Evolutionary conservation across 1,140 invertebrate species (phyloP), one percentile per base, ranked within the genome.

Genomic region (Diachasma alloeum): DNA sequence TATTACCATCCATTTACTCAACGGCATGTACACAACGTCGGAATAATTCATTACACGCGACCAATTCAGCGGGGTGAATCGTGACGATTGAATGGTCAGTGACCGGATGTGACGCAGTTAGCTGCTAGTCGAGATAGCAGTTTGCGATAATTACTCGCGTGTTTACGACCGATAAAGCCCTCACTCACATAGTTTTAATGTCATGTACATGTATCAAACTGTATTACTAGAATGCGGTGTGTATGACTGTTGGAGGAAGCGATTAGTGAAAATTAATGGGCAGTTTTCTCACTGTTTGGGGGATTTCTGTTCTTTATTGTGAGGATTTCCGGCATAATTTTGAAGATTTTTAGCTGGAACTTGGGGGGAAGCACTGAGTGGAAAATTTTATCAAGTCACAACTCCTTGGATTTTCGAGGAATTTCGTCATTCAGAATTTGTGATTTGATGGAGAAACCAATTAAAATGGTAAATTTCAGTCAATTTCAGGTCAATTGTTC

Each of bases 51-150:
- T 67, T 74, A 67, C 17, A 48, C 24, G 42, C 24, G 59, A 53
- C 31, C 13, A 17, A 53, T 53, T 75, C 69, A 67, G 31, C 36
- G 42, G 44, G 39, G 37, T 68, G 79, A 81, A 82, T 85, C 74
- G 81, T 81, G 79, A 84, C 84, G 84, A 87, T 86, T 85, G 84
- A 86, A 87, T 85, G 86, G 85, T 86, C 86, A 86, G 82, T 85
- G 83, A 86, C 87, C 85, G 84, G 86, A 88, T 84, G 79, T 85
- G 85, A 87, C 82, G 82, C 81, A 80, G 66, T 59, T 66, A 48
- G 17, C 67, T 76, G 74, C 69, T 74, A 74, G 71, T 78, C 81
- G 84, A 86, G 79, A 84, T 84, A 81, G 83, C 81, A 78, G 82
- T 44, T 44, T 13, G 78, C 75, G 82, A 86, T 87, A 83, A 85